Evolutionary conservation across 1,140 invertebrate genomes (phyloP).

Genomic region (Orius laevigatus): DNA sequence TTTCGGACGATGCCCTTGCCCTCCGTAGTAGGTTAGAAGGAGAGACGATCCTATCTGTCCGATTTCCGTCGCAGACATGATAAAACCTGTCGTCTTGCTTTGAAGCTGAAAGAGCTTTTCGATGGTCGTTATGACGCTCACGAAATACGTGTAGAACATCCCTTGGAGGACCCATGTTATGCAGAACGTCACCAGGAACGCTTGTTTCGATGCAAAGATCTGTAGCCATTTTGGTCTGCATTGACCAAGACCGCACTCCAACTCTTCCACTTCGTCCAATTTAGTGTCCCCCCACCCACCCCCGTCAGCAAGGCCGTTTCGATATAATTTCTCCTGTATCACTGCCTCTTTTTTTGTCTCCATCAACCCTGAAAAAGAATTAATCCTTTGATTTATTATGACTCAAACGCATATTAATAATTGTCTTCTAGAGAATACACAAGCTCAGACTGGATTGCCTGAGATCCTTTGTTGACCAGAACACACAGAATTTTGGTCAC

Average conservation of each 20-base stretch:
- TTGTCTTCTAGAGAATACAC: too few species aligned
- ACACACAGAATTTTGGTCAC: too few species aligned
- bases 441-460: too few species aligned
- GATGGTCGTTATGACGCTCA: slow-evolving; percentile 90
- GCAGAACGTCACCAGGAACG: slow-evolving; percentile 75
- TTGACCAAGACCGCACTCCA: slow-evolving; percentile 49
- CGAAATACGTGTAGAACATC: slow-evolving; percentile 91
- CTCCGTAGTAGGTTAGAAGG: slow-evolving; percentile 82
- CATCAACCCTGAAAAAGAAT: slow-evolving; percentile 1
- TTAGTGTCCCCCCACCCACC: neutral
- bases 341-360: slow-evolving; percentile 7
- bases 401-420: too few species aligned
- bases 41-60: slow-evolving; percentile 81
- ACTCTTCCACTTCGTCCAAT: slow-evolving; percentile 23
- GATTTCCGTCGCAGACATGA: slow-evolving; percentile 87
- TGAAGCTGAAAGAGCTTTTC: slow-evolving; percentile 93
- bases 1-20: slow-evolving; percentile 82
- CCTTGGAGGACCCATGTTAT: slow-evolving; percentile 79
- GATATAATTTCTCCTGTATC: neutral
- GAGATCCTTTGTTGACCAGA: too few species aligned
- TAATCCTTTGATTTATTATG: too few species aligned
- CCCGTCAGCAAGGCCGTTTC: neutral
- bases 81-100: slow-evolving; percentile 82
- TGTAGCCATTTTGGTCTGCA: slow-evolving; percentile 53
- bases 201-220: slow-evolving; percentile 69